Base-by-base conservation (phyloP, 2,113 vertebrate species). In the Perccottus glenii region DNA sequence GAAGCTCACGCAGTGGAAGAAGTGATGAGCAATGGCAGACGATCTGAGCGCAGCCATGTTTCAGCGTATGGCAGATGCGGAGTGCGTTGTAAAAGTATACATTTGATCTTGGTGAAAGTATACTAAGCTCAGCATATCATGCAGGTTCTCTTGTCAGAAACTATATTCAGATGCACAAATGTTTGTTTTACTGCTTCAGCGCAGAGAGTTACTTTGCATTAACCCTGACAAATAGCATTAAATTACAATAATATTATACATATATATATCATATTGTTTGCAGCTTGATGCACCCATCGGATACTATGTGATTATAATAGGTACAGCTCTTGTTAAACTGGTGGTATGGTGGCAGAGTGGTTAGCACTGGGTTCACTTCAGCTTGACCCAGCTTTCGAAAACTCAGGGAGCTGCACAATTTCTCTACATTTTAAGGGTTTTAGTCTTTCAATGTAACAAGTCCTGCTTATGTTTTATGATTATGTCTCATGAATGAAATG, bases 1-100 rank as follows among this genome's bases (percentile, higher is more conserved):
- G 70, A 67, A 67, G 59, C 65, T 76, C 0, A 4, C 33, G 64
- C 60, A 15, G 62, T 60, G 70, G 52, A 76, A 53, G 70, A 82
- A 59, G 42, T 78, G 80, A 85, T 78, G 86, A 79, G 70, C 9
- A 47, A 76, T 74, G 80, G 75, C 72, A 84, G 70, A 32, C 14
- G 47, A 76, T 86, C 76, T 84, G 65, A 83, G 75, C 71, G 12
- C 49, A 70, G 65, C 67, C 63, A 57, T 33, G 59, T 61, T 50
- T 76, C 32, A 67, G 61, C 56, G 60, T 65, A 47, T 67, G 62
- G 69, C 84, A 85, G 64, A 70, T 69, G 79, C 67, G 58, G 60
- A 53, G 52, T 19, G 48, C 48, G 27, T 50, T 60, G 70, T 67
- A 55, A 15, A 70, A 73, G 49, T 19, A 11, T 15, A 75, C 60